Conservation (phyloP, 2,888 invertebrate genomes). For the Chalcis sispes region DNA sequence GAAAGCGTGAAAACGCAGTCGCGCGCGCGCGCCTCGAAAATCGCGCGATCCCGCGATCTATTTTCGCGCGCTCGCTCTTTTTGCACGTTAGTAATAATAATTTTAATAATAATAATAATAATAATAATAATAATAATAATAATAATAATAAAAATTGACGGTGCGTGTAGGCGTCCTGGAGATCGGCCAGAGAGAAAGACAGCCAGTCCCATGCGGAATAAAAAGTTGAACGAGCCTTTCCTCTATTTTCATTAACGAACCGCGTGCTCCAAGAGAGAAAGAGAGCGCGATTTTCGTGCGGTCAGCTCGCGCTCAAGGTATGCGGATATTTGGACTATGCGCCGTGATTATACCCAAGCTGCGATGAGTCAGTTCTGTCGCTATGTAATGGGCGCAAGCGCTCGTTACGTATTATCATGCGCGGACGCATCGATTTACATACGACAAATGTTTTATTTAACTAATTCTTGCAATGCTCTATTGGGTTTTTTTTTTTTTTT, state of each 20-base stretch:
- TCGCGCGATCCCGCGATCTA: neutral
- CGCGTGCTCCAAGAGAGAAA: neutral
- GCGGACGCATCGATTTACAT: no score
- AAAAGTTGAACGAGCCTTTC: conserved; percentile 15
- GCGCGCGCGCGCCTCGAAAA: no score
- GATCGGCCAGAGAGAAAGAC: neutral
- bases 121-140: conserved; percentile 30
- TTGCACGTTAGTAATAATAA: no score
- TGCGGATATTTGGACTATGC: neutral
- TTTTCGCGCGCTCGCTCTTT: neutral
- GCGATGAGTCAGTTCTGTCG: no score
- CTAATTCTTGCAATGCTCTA: no score
- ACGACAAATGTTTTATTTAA: no score
- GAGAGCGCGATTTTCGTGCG: neutral
- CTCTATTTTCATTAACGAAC: no score
- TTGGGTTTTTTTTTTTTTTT: no score
- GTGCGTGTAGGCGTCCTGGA: conserved; percentile 28
- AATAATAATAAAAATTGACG: neutral
- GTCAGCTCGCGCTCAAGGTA: no score
- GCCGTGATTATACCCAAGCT: neutral
- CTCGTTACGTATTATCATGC: neutral
- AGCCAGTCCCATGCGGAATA: conserved; percentile 13
- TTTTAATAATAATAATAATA: conserved; percentile 2
- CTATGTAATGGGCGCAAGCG: no score
- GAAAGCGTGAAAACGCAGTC: no score